phyloP scores from a whole-genome alignment of 2,888 invertebrate species.

The Dryobota labecula region DNA sequence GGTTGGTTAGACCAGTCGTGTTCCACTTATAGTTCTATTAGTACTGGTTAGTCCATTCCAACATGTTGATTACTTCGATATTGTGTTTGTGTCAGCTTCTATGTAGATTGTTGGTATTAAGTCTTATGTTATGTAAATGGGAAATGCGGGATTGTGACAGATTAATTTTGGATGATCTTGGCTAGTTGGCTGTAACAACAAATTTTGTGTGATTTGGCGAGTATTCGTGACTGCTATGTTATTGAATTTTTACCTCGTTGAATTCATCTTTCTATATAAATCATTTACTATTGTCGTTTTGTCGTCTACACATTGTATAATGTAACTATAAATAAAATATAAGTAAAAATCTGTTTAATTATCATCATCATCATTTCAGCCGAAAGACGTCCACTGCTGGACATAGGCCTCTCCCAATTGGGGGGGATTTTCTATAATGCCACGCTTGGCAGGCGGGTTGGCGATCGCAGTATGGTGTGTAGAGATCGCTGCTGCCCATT shows the following conservation, averaged over 20 bases:
- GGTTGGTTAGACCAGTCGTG: conserved; percentile 14
- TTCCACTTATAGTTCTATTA: conserved; percentile 37
- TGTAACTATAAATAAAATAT: too few species aligned
- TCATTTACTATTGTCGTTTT: too few species aligned
- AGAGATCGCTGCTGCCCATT: too few species aligned
- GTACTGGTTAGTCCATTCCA: conserved; percentile 28
- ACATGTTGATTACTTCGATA: conserved; percentile 54
- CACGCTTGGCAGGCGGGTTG: too few species aligned
- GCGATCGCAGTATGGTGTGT: too few species aligned
- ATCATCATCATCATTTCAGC: too few species aligned
- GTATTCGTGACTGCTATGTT: neutral
- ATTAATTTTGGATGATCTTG: conserved; percentile 38
- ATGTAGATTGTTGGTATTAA: conserved; percentile 38
- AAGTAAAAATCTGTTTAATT: too few species aligned
- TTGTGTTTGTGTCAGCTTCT: conserved; percentile 37
- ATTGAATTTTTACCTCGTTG: neutral
- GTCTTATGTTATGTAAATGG: conserved; percentile 56
- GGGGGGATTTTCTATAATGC: too few species aligned
- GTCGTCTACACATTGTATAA: too few species aligned
- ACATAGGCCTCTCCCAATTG: too few species aligned
- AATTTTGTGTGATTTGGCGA: neutral
- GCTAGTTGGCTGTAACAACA: neutral
- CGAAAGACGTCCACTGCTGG: too few species aligned
- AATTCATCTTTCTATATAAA: too few species aligned
- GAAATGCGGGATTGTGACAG: conserved; percentile 4